Evolutionary conservation across 2,888 invertebrate species (phyloP).

Genomic region (Mythimna pallens): DNA sequence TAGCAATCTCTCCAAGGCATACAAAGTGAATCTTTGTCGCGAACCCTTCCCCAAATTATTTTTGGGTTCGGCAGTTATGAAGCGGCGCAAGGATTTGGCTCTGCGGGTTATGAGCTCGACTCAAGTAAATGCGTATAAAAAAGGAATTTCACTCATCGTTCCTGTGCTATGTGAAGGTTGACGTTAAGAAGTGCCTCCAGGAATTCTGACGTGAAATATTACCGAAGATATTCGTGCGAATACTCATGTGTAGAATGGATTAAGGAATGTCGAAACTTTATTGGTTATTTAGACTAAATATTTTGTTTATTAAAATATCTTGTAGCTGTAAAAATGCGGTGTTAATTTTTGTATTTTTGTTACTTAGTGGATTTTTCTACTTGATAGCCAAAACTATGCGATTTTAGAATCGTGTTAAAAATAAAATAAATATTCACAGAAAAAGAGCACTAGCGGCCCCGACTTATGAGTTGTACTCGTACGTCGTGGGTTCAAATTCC

Average conservation of each 20-base stretch:
- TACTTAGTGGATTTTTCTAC: background rate
- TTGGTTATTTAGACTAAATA: constrained; percentile 6
- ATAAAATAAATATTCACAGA: no score
- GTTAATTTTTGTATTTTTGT: background rate
- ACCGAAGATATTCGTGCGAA: constrained; percentile 49
- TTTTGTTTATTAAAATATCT: background rate
- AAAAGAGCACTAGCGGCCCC: no score
- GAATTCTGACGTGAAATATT: constrained; percentile 53
- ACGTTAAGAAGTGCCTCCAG: constrained; percentile 51
- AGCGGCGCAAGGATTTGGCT: constrained; percentile 59
- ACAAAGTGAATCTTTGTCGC: constrained; percentile 58
- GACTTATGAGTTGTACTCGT: no score
- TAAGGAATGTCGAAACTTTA: constrained; percentile 33
- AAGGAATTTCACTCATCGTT: constrained; percentile 63
- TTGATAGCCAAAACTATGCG: no score
- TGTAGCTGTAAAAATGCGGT: no score
- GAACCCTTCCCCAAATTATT: constrained; percentile 58
- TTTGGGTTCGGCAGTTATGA: constrained; percentile 63
- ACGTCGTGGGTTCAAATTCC: no score
- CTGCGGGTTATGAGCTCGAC: constrained; percentile 54
- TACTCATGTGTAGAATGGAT: constrained; percentile 24
- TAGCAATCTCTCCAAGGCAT: constrained; percentile 34
- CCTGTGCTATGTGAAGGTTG: constrained; percentile 46
- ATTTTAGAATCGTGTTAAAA: no score
- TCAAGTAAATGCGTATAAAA: constrained; percentile 63